These are phyloP conservation scores for Actenoides hombroni DNA, from an alignment of 2,113 vertebrate species.

Conservation along the genomic window DNA sequence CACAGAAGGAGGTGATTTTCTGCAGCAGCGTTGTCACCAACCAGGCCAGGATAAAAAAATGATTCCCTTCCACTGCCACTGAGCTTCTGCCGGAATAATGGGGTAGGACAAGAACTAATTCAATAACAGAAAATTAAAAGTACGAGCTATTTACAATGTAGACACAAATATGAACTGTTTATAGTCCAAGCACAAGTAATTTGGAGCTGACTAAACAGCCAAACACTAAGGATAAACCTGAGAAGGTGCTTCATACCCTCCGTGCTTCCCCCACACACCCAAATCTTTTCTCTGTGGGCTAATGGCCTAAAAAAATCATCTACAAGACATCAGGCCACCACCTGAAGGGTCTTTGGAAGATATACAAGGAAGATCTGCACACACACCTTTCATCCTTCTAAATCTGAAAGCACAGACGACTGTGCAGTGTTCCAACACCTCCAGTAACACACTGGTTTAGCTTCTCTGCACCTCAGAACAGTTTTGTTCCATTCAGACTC, in stretches of 20 bases:
- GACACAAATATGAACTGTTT: neutral
- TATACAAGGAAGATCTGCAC: rapidly evolving
- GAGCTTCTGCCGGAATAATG: neutral
- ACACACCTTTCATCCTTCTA: neutral
- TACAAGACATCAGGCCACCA: neutral
- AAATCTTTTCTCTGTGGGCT: neutral
- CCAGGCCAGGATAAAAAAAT: neutral
- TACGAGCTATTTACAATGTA: neutral
- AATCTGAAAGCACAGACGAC: rapidly evolving
- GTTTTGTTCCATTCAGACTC: neutral
- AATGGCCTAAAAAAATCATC: neutral
- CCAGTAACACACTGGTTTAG: neutral
- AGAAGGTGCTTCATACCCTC: neutral
- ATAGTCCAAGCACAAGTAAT: neutral
- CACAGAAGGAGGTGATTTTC: neutral
- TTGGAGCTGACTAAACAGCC: neutral
- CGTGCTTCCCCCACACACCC: neutral
- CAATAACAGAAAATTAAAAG: neutral
- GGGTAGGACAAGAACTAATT: neutral
- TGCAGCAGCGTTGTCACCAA: neutral
- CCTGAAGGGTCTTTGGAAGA: neutral
- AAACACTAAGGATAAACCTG: neutral
- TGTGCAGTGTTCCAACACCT: rapidly evolving
- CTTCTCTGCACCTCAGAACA: neutral
- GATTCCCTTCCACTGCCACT: neutral